These are phyloP conservation scores for Procambarus virginalis DNA, from an alignment of 1,140 invertebrate species.

Conservation along the genomic window DNA sequence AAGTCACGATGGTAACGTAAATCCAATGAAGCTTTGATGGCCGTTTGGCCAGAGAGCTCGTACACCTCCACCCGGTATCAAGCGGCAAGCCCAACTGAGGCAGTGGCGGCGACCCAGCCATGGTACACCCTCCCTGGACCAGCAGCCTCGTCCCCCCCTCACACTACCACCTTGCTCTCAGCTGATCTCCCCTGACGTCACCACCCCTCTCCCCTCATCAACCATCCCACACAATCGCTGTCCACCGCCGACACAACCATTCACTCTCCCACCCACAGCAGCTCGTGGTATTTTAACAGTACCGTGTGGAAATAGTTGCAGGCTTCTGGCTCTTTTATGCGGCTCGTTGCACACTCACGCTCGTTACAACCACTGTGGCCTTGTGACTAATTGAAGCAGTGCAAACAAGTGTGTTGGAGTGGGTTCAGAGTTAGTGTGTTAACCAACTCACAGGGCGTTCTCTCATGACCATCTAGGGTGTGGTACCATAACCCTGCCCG, in stretches of 20 bases:
- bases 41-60: not conserved
- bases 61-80: not conserved
- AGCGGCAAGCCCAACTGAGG: not conserved
- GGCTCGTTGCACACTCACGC: not conserved
- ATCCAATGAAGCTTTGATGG: not conserved
- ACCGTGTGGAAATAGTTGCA: not conserved
- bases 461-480: no score
- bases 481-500: no score
- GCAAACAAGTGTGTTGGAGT: not conserved
- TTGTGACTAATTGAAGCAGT: not conserved
- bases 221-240: not conserved
- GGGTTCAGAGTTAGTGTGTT: not conserved
- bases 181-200: not conserved
- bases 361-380: not conserved
- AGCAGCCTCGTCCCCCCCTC: not conserved
- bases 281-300: not conserved
- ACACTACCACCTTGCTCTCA: not conserved
- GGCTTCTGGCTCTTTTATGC: not conserved
- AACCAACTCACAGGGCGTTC: no score
- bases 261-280: not conserved
- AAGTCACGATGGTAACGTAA: not conserved
- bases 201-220: not conserved
- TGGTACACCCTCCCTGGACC: not conserved
- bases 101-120: not conserved
- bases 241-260: no score